Conservation (phyloP, 2,888 invertebrate genomes). For the Zygaena filipendulae region DNA sequence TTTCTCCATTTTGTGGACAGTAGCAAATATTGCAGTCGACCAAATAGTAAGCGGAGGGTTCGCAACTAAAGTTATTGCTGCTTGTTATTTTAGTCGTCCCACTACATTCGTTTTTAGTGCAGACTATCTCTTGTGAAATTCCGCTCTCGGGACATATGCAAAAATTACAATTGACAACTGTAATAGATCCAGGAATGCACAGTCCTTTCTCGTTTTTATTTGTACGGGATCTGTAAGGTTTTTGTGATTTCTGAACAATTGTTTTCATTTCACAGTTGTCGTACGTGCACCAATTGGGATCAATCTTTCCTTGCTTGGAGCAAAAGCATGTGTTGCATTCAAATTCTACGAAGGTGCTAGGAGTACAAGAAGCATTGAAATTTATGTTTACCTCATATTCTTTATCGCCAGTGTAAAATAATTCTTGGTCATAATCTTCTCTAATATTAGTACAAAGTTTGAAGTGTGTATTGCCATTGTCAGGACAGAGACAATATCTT, state of each 20-base stretch:
- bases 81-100: conserved; percentile 13
- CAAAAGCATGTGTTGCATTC: conserved; percentile 58
- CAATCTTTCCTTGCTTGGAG: conserved; percentile 38
- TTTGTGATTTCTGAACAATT: conserved; percentile 26
- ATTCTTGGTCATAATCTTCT: no score
- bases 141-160: conserved; percentile 52
- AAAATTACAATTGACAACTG: conserved; percentile 45
- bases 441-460: conserved; percentile 31
- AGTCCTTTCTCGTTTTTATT: conserved; percentile 15
- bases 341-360: conserved; percentile 43
- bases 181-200: conserved; percentile 41
- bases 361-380: conserved; percentile 33
- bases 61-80: conserved; percentile 31
- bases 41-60: conserved; percentile 43
- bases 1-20: conserved; percentile 42
- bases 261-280: conserved; percentile 46
- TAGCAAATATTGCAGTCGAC: conserved; percentile 55
- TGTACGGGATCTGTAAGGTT: conserved; percentile 11
- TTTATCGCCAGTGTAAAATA: no score
- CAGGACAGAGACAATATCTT: conserved; percentile 42
- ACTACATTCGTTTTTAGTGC: conserved; percentile 40
- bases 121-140: conserved; percentile 27
- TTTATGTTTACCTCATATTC: conserved; percentile 21
- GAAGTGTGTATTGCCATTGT: conserved; percentile 27
- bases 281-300: conserved; percentile 52